Conservation (phyloP, 2,888 invertebrate species). For the Pharmacophagus antenor region DNA sequence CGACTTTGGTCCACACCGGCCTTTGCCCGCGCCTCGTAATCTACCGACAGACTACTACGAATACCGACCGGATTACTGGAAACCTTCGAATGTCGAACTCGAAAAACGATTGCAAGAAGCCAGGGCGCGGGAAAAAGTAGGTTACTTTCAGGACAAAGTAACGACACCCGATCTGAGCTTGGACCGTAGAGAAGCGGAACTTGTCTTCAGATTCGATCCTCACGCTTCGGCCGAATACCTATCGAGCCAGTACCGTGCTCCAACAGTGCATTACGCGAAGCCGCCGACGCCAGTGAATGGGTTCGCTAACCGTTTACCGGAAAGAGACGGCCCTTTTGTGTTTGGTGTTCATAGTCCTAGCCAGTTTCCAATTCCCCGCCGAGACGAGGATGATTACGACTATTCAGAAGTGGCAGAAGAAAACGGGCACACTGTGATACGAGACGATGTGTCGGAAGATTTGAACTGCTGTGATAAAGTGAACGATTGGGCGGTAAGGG, state of each 20-base stretch:
- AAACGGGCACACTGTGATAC: constrained; percentile 61
- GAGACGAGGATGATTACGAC: constrained; percentile 73
- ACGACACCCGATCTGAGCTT: constrained; percentile 67
- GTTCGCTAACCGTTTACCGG: constrained; percentile 64
- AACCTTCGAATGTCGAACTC: constrained; percentile 75
- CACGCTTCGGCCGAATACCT: constrained; percentile 71
- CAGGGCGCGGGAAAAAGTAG: constrained; percentile 71
- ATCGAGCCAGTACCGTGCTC: constrained; percentile 68
- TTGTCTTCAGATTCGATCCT: constrained; percentile 74
- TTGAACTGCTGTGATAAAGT: constrained; percentile 79
- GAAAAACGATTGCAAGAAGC: constrained; percentile 69
- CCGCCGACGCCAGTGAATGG: constrained; percentile 71
- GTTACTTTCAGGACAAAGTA: constrained; percentile 75
- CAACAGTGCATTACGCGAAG: constrained; percentile 69
- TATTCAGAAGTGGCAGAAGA: constrained; percentile 75
- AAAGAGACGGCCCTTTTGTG: constrained; percentile 82
- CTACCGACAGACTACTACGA: constrained; percentile 55
- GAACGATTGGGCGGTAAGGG: constrained; percentile 73
- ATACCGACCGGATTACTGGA: constrained; percentile 70
- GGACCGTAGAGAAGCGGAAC: constrained; percentile 71
- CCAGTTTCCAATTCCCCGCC: constrained; percentile 67
- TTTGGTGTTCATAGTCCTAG: constrained; percentile 82
- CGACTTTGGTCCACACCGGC: constrained; percentile 63
- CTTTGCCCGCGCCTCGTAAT: constrained; percentile 61
- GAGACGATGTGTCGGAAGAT: constrained; percentile 68